Percentiles rank a stretch among this genome's conserved stretches.
Evolutionary conservation across 35 echinoderm and acorn worm genomes (phyloP).

Genomic region (Holothuria glaberrima): DNA sequence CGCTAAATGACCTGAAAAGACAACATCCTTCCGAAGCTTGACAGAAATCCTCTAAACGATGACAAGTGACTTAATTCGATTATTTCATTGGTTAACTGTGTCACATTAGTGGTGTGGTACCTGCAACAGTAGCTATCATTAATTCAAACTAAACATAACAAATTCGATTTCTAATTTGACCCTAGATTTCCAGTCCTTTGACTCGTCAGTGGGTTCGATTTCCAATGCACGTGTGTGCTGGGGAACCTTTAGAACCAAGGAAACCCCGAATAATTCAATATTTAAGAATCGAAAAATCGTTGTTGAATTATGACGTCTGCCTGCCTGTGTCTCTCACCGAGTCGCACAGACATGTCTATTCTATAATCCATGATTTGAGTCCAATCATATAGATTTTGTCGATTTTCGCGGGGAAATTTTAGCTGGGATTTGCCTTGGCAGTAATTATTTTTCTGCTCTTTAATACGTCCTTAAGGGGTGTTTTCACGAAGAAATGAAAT

Average conservation of each 20-base stretch:
- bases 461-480: constrained; percentile 65
- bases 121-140: not conserved
- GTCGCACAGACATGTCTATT: constrained; percentile 37
- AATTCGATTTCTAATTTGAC: constrained; percentile 39
- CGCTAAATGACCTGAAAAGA: no score
- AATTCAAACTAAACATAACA: constrained; percentile 36
- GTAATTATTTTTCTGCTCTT: constrained; percentile 57
- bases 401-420: constrained; percentile 59
- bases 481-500: constrained; percentile 59
- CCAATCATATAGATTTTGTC: constrained; percentile 63
- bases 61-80: no score
- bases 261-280: constrained; percentile 59
- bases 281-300: constrained; percentile 62
- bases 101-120: constrained; percentile 1
- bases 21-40: not conserved
- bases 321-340: not conserved
- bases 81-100: not conserved
- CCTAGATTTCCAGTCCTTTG: not conserved
- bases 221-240: constrained; percentile 46
- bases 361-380: constrained; percentile 61
- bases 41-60: no score
- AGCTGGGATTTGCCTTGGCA: constrained; percentile 48
- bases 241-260: constrained; percentile 46
- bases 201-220: constrained; percentile 33
- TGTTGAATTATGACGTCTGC: constrained; percentile 50